A percentile compares a stretch with the other conserved stretches of the same genome.
Conservation (phyloP, 64 coral and sea anemone species). For the Pocillopora verrucosa region DNA sequence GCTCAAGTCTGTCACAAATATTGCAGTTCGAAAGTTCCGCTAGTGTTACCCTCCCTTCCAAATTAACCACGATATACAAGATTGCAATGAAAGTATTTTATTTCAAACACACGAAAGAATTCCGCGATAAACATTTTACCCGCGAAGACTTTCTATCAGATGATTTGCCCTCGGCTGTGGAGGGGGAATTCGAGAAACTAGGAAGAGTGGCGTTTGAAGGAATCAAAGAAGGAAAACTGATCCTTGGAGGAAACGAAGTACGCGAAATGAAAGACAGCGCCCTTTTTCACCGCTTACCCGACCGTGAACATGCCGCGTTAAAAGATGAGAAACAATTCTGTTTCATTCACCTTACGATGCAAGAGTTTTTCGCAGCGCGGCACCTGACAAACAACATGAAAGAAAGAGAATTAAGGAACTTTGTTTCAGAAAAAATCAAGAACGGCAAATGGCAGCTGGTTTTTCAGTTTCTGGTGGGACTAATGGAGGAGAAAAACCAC, state of each 20-base stretch:
- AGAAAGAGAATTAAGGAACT: background rate
- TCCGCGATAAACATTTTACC: background rate
- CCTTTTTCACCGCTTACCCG: constrained; percentile 46
- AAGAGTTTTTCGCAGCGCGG: no score
- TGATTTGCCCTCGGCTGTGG: background rate
- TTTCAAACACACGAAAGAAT: background rate
- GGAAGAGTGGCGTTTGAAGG: constrained; percentile 49
- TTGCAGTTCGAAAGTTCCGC: background rate
- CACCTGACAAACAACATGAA: no score
- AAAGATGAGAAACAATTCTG: no score
- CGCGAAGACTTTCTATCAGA: background rate
- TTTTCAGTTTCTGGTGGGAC: constrained; percentile 50
- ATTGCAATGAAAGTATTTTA: background rate
- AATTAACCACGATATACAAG: constrained; percentile 35
- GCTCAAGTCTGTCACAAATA: no score
- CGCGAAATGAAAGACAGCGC: constrained; percentile 18
- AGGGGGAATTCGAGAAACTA: constrained; percentile 7
- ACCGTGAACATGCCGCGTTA: no score
- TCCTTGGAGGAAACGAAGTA: constrained; percentile 29
- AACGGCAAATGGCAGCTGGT: constrained; percentile 50
- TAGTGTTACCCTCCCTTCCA: background rate
- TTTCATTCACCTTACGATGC: no score
- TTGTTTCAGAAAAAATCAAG: background rate
- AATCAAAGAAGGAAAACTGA: constrained; percentile 22
- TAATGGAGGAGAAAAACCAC: background rate